Evolutionary conservation across 1,140 invertebrate species (phyloP), one percentile per base, ranked within the genome.

Genomic region (Latrodectus geometricus): DNA sequence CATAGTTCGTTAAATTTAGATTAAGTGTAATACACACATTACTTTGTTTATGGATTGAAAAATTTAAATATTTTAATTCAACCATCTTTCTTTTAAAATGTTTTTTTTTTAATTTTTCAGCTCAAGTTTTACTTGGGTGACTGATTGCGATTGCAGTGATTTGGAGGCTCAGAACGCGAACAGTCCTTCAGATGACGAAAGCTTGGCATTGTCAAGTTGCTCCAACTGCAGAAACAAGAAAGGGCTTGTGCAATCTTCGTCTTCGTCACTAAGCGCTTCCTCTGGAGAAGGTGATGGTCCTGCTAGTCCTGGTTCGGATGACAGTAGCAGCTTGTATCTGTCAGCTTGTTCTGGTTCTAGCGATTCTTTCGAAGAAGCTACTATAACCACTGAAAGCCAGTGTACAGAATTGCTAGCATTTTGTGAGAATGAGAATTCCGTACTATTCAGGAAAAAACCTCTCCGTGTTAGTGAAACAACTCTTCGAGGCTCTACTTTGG

Each of bases 91-190:
- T 8, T 4, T 14, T 61, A 11, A 61, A 61, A 11, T 23, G 11
- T 35, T 66, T 8, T 11, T 72, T 20, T 0, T 11, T 68, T 82
- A 15, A 69, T 23, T 48, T 88, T 78, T 12, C 81, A 88, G 87
- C 48, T 88, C 87, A 11, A 88, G 87, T 52, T 84, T 88, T 65
- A 88, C 87, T 2, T 88, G 87, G 75, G 87, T 88, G 5, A 88
- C 87, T 4, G 87, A 88, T 50, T 88, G 87, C 54, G 87, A 84
- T 61, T 88, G 87, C 20, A 88, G 87, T 66, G 87, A 88, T 21
- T 80, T 23, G 72, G 86, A 87, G 14, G 17, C 65, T 9, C 52
- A 20, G 48, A 87, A 87, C 49, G n/a, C 3, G 4, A 49, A 68
- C n/a, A 65, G 69, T 20, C 21, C 23, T 52, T 23, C 20, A 23